Conservation (phyloP, 2,113 vertebrate species). For the Hystrix brachyura region DNA sequence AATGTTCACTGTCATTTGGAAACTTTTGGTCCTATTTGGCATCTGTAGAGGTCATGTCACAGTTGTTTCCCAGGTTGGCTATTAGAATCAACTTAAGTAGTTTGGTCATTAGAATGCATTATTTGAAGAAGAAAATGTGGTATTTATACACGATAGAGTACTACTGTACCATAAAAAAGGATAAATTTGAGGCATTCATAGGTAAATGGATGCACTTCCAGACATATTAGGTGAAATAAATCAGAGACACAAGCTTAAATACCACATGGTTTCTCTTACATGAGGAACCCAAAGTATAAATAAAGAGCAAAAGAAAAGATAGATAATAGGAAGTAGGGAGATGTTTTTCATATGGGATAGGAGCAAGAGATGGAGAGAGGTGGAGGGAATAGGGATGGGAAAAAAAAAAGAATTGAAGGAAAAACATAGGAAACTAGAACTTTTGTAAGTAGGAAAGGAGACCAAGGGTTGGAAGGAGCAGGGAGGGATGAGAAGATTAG, state of each 20-base stretch:
- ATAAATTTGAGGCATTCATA: neutral
- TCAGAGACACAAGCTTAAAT: neutral
- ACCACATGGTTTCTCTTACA: neutral
- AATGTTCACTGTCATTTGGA: neutral
- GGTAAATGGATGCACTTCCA: neutral
- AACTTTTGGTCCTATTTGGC: neutral
- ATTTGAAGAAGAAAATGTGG: neutral
- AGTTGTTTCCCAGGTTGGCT: neutral
- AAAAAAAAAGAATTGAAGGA: neutral
- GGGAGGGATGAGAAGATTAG: neutral
- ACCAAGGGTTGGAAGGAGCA: neutral
- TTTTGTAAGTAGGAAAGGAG: no score
- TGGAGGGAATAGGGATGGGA: neutral
- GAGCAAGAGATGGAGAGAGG: neutral
- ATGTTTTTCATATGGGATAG: neutral
- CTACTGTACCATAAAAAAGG: neutral
- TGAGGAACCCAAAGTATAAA: neutral
- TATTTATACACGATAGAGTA: neutral
- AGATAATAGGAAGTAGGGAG: neutral
- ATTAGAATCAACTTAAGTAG: neutral
- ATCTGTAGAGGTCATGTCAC: neutral
- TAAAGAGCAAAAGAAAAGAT: neutral
- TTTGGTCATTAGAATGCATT: slow-evolving; percentile 20
- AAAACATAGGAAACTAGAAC: neutral
- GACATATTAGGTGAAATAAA: neutral